These are phyloP conservation scores for Apomyelois bistriatella DNA, from an alignment of 2,888 invertebrate species.

Conservation along the genomic window DNA sequence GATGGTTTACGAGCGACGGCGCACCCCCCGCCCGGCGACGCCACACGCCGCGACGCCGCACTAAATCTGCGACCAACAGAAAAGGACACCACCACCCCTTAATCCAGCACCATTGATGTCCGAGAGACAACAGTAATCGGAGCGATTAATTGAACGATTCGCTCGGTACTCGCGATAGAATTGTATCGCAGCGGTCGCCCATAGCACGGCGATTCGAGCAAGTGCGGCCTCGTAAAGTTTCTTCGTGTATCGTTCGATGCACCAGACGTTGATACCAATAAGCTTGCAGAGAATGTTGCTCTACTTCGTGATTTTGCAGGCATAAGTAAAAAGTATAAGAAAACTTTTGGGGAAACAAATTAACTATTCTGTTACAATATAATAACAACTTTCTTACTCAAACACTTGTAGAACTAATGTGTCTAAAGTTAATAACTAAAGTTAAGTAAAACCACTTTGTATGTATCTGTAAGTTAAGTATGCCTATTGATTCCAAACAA, in stretches of 20 bases:
- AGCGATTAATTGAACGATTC: slow-evolving; percentile 72
- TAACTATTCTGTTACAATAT: too few relatives aligned
- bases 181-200: slow-evolving; percentile 66
- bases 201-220: slow-evolving; percentile 67
- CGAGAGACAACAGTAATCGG: slow-evolving; percentile 72
- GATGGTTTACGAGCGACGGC: slow-evolving; percentile 78
- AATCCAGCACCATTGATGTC: slow-evolving; percentile 73
- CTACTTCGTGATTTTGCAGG: slow-evolving; percentile 38
- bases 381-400: too few relatives aligned
- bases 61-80: slow-evolving; percentile 77
- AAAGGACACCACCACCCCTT: slow-evolving; percentile 74
- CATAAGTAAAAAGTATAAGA: not conserved
- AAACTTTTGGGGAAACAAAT: too few relatives aligned
- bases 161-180: slow-evolving; percentile 65
- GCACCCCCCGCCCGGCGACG: slow-evolving; percentile 68
- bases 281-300: slow-evolving; percentile 51
- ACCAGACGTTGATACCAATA: slow-evolving; percentile 74
- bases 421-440: too few relatives aligned
- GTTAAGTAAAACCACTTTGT: too few relatives aligned
- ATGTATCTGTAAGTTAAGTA: too few relatives aligned
- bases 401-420: too few relatives aligned
- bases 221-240: slow-evolving; percentile 79
- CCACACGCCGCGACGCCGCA: slow-evolving; percentile 77
- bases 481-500: too few relatives aligned
- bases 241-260: slow-evolving; percentile 80